Evolutionary conservation across 2,113 vertebrate species (phyloP).

Genomic region (Protobothrops flavoviridis): DNA sequence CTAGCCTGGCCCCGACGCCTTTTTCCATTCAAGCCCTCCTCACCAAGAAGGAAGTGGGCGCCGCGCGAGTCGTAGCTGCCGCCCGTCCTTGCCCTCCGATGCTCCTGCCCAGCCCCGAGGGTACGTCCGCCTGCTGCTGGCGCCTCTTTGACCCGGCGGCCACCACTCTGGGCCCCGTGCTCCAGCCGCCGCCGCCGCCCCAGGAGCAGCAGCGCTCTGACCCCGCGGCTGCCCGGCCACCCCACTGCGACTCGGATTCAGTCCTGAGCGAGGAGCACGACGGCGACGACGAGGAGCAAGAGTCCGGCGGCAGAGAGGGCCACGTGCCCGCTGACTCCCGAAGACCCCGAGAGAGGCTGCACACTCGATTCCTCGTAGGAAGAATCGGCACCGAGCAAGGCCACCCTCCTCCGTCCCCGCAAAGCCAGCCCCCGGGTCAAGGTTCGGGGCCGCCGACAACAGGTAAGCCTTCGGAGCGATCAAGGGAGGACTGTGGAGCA

Average conservation of each 20-base stretch:
- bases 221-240: constrained; percentile 60
- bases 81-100: constrained; percentile 36
- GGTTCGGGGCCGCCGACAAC: constrained; percentile 26
- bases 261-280: constrained; percentile 81
- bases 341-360: constrained; percentile 5
- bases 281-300: constrained; percentile 56
- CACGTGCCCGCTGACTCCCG: constrained; percentile 8
- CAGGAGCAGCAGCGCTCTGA: constrained; percentile 35
- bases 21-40: constrained; percentile 95
- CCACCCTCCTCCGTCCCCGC: background rate
- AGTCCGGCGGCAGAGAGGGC: background rate
- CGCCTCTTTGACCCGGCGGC: constrained; percentile 81
- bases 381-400: background rate
- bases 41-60: constrained; percentile 81
- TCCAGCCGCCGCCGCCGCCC: constrained; percentile 47
- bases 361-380: background rate
- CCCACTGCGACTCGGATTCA: constrained; percentile 81
- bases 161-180: constrained; percentile 53
- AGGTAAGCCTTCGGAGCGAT: background rate
- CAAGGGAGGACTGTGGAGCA: background rate
- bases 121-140: constrained; percentile 82
- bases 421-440: background rate
- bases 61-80: constrained; percentile 42
- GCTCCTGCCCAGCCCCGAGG: constrained; percentile 33
- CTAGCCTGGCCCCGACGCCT: constrained; percentile 77